Conservation (phyloP, 2,888 invertebrate genomes). For the Phaedon cochleariae region DNA sequence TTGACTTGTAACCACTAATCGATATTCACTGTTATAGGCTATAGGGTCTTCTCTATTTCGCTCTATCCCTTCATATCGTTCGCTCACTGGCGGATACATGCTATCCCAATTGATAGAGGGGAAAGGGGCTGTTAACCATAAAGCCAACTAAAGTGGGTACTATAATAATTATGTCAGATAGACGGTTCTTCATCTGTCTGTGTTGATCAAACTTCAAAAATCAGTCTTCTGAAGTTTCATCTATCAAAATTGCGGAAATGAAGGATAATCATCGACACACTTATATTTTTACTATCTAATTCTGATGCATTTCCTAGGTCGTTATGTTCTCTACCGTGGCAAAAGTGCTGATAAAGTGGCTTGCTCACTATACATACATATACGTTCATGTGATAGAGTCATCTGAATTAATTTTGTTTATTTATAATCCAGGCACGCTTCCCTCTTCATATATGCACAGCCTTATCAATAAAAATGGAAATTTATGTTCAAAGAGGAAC, state of each 20-base stretch:
- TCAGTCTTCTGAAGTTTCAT: too few species aligned
- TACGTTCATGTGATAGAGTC: background rate
- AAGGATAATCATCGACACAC: too few species aligned
- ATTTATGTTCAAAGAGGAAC: background rate
- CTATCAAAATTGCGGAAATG: too few species aligned
- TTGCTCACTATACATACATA: background rate
- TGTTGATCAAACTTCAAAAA: too few species aligned
- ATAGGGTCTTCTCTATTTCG: background rate
- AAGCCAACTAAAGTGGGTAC: background rate
- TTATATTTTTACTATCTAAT: too few species aligned
- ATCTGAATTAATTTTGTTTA: slow-evolving; percentile 2
- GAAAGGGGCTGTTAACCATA: background rate
- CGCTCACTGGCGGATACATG: too few species aligned
- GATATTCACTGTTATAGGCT: too few species aligned
- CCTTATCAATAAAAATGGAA: slow-evolving; percentile 2
- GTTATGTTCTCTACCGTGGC: background rate
- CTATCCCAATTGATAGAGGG: background rate
- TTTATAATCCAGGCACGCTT: background rate
- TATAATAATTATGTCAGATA: too few species aligned
- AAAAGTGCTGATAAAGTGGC: background rate
- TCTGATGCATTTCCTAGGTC: background rate
- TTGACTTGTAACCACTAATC: too few species aligned
- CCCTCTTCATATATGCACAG: background rate
- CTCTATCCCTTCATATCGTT: background rate
- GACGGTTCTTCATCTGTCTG: too few species aligned